Conservation (phyloP, 2,888 invertebrate species). For the Morpho deidamia region DNA sequence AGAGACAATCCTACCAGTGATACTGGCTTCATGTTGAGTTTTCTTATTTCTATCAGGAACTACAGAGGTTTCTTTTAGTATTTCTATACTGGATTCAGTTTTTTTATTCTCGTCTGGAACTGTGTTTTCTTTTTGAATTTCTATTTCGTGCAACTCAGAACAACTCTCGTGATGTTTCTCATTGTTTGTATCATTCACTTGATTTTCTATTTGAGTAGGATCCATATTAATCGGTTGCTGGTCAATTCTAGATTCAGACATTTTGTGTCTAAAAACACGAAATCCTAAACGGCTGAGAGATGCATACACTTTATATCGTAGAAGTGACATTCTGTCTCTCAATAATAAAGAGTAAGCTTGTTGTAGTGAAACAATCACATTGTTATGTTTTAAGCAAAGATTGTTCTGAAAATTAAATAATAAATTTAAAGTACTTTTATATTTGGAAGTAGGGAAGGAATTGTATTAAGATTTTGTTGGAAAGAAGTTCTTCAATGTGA, state of each 20-base stretch:
- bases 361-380: constrained; percentile 80
- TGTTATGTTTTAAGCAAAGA: constrained; percentile 76
- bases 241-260: neutral
- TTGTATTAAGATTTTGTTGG: no score
- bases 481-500: no score
- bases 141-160: no score
- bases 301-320: constrained; percentile 79
- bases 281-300: constrained; percentile 78
- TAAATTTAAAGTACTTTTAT: no score
- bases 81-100: no score
- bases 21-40: no score
- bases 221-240: neutral
- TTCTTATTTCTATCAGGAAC: no score
- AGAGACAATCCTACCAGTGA: no score
- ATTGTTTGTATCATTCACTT: neutral
- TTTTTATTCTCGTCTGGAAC: no score
- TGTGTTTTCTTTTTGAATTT: no score
- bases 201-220: neutral
- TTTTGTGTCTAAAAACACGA: constrained; percentile 68
- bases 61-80: no score
- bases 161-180: neutral
- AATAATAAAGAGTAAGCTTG: constrained; percentile 80
- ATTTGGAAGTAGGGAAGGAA: no score
- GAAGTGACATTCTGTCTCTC: constrained; percentile 44
- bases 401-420: constrained; percentile 73